phyloP scores from a whole-genome alignment of 2,888 invertebrate species.

The Halictus quadricinctus region DNA sequence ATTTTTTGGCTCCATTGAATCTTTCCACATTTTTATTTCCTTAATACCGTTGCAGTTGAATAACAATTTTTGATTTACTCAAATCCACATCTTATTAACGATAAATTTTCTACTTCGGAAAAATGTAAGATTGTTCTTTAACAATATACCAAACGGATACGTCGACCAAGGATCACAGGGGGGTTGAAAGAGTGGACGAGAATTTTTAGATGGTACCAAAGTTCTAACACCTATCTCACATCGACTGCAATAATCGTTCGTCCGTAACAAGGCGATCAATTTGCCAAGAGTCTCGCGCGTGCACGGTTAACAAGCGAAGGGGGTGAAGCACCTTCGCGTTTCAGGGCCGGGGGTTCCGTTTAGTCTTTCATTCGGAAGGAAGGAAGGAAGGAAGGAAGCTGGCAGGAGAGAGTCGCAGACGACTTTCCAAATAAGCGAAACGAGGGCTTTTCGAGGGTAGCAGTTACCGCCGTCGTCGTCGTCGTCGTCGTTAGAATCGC shows the following conservation, averaged over 20 bases:
- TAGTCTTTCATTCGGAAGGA: conserved; percentile 34
- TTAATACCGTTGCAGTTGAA: too few species aligned
- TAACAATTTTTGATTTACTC: too few species aligned
- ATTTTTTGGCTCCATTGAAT: too few species aligned
- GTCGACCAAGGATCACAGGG: too few species aligned
- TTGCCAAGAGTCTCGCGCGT: conserved; percentile 3
- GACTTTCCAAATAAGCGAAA: conserved; percentile 57
- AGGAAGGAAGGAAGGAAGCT: conserved; percentile 29
- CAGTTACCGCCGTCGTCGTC: conserved; percentile 11
- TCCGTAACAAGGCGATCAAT: conserved; percentile 17
- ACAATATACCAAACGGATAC: too few species aligned
- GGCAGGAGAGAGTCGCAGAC: conserved; percentile 20
- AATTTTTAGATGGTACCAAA: not conserved
- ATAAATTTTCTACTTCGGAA: too few species aligned
- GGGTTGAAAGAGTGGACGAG: not conserved
- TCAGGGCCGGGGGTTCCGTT: conserved; percentile 4
- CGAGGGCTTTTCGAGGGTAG: conserved; percentile 31
- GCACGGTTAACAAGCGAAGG: not conserved
- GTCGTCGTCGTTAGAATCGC: conserved; percentile 39
- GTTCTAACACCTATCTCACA: not conserved
- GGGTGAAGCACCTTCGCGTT: conserved; percentile 20
- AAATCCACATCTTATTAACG: too few species aligned
- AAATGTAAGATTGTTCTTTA: too few species aligned
- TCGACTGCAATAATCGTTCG: not conserved
- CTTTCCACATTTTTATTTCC: too few species aligned